Evolutionary conservation across 2,797 vertebrate genomes (phyloP), one percentile per base, ranked within the genome.

Genomic region (Microtus obscurus): DNA sequence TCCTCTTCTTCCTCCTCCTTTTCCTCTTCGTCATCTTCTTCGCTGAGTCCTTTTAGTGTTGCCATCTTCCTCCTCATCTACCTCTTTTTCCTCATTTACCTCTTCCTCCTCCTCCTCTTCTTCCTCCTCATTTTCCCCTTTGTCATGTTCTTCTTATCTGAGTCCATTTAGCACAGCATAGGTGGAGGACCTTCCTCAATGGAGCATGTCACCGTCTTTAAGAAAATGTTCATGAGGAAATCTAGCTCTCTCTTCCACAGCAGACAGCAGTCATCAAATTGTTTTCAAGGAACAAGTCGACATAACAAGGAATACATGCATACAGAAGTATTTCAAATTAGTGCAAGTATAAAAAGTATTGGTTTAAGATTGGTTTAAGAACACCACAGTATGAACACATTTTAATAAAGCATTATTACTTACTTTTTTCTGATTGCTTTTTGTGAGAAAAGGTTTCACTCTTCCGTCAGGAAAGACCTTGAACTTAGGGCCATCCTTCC

Each of bases 381-480:
- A 34, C 71, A 59, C 92, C 34, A 12, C 34, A 69, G 11, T 21
- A 67, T 76, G 14, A 37, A 76, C 25, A 59, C 76, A 23, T 51
- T 85, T 78, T 80, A 80, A 40, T 65, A 92, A 93, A 27, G 12
- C 31, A 85, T 59, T 69, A 63, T 63, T 63, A 12, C 27, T 0
- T 23, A 34, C 23, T 43, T 87, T 56, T 76, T 59, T 43, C 45
- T 87, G 34, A 27, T 71, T 87, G 21, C 13, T 87, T 87, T 69
- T 21, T 59, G n/a, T 59, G 16, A 59, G 48, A 59, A 5, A 40
- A 73, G 5, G 6, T 43, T 73, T 74, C 7, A 23, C 27, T 87
- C n/a, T 88, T 37, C 6, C 2, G 0, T 10, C 27, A 1, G 0
- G 9, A n/a, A 14, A 73, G 25, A 3, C 11, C 53, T 81, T 59